These are phyloP conservation scores for Microtus montanus DNA, from an alignment of 2,113 vertebrate species.

Conservation along the genomic window DNA sequence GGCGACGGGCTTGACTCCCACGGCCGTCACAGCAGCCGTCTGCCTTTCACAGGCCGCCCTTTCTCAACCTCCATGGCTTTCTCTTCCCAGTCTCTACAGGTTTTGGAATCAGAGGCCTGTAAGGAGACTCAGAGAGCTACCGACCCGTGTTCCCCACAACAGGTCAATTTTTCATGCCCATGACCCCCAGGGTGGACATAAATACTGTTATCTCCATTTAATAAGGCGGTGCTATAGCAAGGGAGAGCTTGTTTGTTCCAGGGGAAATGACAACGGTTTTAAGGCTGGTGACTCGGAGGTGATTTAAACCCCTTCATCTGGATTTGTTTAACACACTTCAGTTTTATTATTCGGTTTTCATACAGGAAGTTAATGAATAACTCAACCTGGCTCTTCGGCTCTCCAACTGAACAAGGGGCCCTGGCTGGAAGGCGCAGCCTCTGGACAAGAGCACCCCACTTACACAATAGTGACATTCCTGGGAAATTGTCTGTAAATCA, in stretches of 20 bases:
- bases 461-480: background rate
- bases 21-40: background rate
- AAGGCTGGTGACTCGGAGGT: constrained; percentile 57
- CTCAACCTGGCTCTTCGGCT: constrained; percentile 38
- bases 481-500: background rate
- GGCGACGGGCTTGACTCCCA: constrained; percentile 27
- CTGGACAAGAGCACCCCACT: background rate
- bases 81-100: background rate
- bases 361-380: constrained; percentile 79
- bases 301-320: constrained; percentile 73
- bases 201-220: constrained; percentile 68
- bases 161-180: background rate
- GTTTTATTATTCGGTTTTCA: constrained; percentile 70
- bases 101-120: constrained; percentile 11
- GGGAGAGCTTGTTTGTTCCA: constrained; percentile 44
- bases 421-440: constrained; percentile 21
- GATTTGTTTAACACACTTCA: constrained; percentile 74
- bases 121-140: background rate
- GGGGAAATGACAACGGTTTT: constrained; percentile 48
- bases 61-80: background rate
- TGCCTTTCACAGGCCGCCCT: background rate
- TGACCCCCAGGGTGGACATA: constrained; percentile 43
- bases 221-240: background rate
- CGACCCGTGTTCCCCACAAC: background rate
- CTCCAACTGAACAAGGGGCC: constrained; percentile 32